Base-by-base conservation (phyloP, 2,797 vertebrate genomes). In the Danio tinwini region DNA sequence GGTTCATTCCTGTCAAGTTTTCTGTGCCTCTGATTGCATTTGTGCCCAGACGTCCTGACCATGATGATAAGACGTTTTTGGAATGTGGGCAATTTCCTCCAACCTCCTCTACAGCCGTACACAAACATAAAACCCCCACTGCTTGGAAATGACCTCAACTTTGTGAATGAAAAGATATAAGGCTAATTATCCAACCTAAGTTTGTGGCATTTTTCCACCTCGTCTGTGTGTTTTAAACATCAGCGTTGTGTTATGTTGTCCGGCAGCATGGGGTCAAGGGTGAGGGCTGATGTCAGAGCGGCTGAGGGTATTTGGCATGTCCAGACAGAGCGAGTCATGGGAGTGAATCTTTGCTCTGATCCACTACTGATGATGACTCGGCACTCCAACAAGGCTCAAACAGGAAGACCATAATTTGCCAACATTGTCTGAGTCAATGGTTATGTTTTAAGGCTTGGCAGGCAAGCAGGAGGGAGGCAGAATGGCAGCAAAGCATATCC, bases 41-140 rank as follows among this genome's bases (percentile, higher is more conserved):
- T 64, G 70, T 62, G 17, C 44, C 10, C 39, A 71, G 40, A 40
- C 65, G 63, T 80, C 72, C 70, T 61, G 62, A 63, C 79, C 73
- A 56, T 59, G 44, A 77, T 84, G 90, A 93, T 91, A 87, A 91
- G 89, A 82, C 40, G 79, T 79, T 78, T 10, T 44, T 83, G 91
- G 91, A 93, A 92, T 93, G 91, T 85, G 84, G 84, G 84, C 88
- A 85, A 88, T 91, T 93, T 92, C 90, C 91, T 90, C 50, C 76
- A 56, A 86, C 79, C 83, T 87, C 77, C 81, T 79, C 74, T 75
- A 16, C 21, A 14, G 55, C 39, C 6, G 21, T 70, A 58, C 14
- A 39, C 56, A 73, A 53, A 42, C 44, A 17, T 55, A 49, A 71
- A 61, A 40, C 56, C 69, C 61, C 70, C 14, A 40, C 58, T 59